Percentiles rank a stretch among this genome's conserved stretches.
Conservation (phyloP, 1,140 invertebrate species). For the Rhopalosiphum padi region DNA sequence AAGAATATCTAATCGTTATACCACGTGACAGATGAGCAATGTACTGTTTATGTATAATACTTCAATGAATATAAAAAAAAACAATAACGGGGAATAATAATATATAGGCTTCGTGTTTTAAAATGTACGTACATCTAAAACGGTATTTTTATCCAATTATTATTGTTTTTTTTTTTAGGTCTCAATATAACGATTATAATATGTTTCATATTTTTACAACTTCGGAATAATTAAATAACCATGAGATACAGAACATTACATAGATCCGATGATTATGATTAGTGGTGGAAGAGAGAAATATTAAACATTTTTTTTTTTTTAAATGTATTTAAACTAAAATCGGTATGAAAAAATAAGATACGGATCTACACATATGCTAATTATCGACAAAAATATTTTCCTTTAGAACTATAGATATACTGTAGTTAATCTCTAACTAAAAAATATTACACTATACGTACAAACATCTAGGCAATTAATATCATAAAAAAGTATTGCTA, state of each 20-base stretch:
- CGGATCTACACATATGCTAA: constrained; percentile 18
- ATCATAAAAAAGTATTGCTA: constrained; percentile 12
- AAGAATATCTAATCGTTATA: background rate
- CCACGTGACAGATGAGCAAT: background rate
- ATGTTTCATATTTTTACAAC: background rate
- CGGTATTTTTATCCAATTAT: background rate
- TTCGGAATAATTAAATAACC: background rate
- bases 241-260: background rate
- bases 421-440: background rate
- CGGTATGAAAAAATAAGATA: background rate
- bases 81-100: background rate
- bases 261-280: constrained; percentile 12
- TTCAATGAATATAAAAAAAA: background rate
- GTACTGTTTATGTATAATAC: background rate
- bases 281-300: background rate
- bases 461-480: background rate
- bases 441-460: background rate
- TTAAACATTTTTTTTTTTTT: background rate
- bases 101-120: background rate
- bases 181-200: background rate
- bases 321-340: background rate
- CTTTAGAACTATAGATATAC: constrained; percentile 5
- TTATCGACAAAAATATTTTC: background rate
- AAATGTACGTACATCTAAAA: background rate
- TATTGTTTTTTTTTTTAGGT: background rate